Base-by-base conservation (phyloP, 1,140 invertebrate species). In the Drosophila varians region DNA sequence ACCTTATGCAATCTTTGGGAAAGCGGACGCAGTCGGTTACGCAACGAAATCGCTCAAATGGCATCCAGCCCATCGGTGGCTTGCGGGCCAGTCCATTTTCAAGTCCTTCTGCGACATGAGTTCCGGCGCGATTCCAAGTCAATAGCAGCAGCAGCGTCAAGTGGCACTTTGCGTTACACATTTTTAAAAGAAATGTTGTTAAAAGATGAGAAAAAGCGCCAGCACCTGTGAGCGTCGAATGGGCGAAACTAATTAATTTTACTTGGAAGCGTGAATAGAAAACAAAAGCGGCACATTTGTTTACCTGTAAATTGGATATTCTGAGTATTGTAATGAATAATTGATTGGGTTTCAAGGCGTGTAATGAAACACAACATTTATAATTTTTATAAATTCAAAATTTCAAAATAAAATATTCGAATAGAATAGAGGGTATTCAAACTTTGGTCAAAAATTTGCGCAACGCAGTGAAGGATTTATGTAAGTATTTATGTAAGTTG, bases 1-100 rank as follows among this genome's bases (percentile, higher is more conserved):
- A 97, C 96, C 96, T 98, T 80, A 98, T 98, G 92, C 97, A 98
- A 91, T 97, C 97, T 43, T 97, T 95, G 26, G 97, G 96, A 92
- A 97, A 96, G 91, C 96, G 96, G 75, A 94, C 95, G 91, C 97
- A 99, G 91, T 98, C 96, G 1, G 96, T 97, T 84, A 98, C 96
- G 89, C 97, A 99, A 47, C 96, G 93, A 91, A 97, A 98, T 73
- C 97, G 91, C 80, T 98, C 96, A 96, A 97, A 98, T 1, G 97
- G 95, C 55, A 98, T 93, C 97, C 97, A 98, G 45, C 94, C 94
- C 94, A 95, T 95, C 0, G 97, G 97, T 4, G 97, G 97, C 38
- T 95, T 97, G 42, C 94, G 91, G 3, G 94, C 96, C 66, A 97
- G 86, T 11, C 96, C 96, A 93, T 97, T 97, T 60, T 97, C 95